Conservation (phyloP, 2,888 invertebrate species). For the Brenthis hecate region DNA sequence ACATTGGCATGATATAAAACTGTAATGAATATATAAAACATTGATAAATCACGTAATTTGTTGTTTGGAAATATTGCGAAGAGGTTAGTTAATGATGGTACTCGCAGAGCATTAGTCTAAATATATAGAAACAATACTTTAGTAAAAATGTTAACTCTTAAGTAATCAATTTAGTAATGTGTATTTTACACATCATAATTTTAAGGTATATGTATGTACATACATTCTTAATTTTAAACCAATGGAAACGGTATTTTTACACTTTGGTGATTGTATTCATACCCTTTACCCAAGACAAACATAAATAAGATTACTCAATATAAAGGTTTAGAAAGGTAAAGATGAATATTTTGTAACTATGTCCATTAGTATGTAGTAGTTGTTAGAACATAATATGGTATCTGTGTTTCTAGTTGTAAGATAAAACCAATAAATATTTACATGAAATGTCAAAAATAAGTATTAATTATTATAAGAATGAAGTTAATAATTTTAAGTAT, state of each 20-base stretch:
- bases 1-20: conserved; percentile 8
- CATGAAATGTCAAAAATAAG: neutral
- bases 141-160: no score
- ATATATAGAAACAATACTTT: neutral
- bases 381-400: neutral
- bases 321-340: no score
- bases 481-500: no score
- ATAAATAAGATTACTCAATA: no score
- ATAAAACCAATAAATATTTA: conserved; percentile 14
- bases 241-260: no score
- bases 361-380: neutral
- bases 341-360: no score
- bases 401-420: conserved; percentile 6
- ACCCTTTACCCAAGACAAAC: no score
- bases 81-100: conserved; percentile 1
- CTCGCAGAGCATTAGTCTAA: neutral
- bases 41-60: conserved; percentile 17
- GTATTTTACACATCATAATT: no score
- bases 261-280: no score
- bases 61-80: conserved; percentile 17
- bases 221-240: no score
- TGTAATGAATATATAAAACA: conserved; percentile 6
- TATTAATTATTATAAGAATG: neutral
- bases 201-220: no score
- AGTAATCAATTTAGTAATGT: no score